phyloP scores from a whole-genome alignment of 2,888 invertebrate genomes.

The Stenolophus ochropezus region DNA sequence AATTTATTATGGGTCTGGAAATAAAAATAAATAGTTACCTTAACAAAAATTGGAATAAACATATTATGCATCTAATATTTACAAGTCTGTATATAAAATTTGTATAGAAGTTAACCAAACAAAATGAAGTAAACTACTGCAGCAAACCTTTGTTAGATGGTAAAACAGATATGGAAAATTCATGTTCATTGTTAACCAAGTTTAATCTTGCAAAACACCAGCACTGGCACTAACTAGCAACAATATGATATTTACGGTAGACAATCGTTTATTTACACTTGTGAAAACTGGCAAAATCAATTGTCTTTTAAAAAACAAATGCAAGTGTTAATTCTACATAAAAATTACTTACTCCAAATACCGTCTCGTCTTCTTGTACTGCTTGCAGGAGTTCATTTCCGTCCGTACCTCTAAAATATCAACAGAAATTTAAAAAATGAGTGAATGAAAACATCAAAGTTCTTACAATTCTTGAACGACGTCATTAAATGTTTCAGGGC shows the following conservation, averaged over 20 bases:
- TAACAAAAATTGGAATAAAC: constrained; percentile 23
- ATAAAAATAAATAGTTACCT: constrained; percentile 23
- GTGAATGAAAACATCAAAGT: not conserved
- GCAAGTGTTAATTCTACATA: not conserved
- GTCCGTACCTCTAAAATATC: constrained; percentile 42
- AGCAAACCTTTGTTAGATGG: constrained; percentile 40
- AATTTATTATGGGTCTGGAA: not conserved
- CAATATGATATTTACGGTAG: not conserved
- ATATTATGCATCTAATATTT: not conserved
- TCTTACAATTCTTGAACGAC: constrained; percentile 56
- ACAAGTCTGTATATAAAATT: constrained; percentile 6
- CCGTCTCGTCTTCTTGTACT: constrained; percentile 55
- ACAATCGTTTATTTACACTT: constrained; percentile 5
- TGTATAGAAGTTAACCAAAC: not conserved
- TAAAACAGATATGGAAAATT: constrained; percentile 25
- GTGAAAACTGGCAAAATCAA: constrained; percentile 1
- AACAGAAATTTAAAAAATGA: not conserved
- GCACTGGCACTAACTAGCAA: constrained; percentile 25
- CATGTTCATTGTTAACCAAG: constrained; percentile 18
- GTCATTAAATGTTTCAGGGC: constrained; percentile 46
- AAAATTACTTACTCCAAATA: constrained; percentile 52
- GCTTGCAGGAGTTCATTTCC: constrained; percentile 50
- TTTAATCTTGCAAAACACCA: not conserved
- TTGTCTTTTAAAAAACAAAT: constrained; percentile 31
- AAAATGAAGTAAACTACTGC: not conserved